Evolutionary conservation across 2,797 vertebrate species (phyloP).

Genomic region (Phoebastria nigripes): DNA sequence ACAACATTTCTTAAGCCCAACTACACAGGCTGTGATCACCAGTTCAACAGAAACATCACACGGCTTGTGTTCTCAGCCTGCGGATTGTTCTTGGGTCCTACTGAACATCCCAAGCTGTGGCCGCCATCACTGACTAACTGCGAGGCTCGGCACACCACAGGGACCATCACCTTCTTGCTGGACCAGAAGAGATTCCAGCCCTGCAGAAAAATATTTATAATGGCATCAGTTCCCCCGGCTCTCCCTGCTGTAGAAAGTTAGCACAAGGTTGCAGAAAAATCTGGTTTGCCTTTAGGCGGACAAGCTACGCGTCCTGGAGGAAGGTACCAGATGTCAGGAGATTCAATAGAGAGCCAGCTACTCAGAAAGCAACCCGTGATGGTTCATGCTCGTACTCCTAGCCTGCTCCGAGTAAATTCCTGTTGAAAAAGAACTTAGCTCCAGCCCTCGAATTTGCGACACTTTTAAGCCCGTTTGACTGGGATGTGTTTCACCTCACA

Average conservation of each 20-base stretch:
- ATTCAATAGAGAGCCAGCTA: background rate
- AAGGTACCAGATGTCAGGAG: background rate
- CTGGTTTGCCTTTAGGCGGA: background rate
- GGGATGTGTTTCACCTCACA: background rate
- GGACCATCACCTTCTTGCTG: background rate
- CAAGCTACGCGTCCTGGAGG: background rate
- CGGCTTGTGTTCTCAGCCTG: background rate
- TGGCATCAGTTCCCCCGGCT: background rate
- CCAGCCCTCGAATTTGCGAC: background rate
- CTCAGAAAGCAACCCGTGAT: background rate
- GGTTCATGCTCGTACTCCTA: background rate
- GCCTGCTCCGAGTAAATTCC: background rate
- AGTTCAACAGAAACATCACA: background rate
- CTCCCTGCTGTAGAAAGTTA: background rate
- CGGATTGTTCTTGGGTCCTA: background rate
- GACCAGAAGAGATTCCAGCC: background rate
- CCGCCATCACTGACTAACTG: no score
- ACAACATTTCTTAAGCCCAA: background rate
- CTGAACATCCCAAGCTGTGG: background rate
- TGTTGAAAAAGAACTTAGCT: background rate
- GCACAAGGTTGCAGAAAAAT: background rate
- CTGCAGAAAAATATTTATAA: background rate
- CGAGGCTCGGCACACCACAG: fast-evolving
- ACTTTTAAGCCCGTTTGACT: background rate
- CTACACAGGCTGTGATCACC: background rate